These are phyloP conservation scores for Cottus gobio DNA, from an alignment of 2,113 vertebrate genomes.

Conservation along the genomic window DNA sequence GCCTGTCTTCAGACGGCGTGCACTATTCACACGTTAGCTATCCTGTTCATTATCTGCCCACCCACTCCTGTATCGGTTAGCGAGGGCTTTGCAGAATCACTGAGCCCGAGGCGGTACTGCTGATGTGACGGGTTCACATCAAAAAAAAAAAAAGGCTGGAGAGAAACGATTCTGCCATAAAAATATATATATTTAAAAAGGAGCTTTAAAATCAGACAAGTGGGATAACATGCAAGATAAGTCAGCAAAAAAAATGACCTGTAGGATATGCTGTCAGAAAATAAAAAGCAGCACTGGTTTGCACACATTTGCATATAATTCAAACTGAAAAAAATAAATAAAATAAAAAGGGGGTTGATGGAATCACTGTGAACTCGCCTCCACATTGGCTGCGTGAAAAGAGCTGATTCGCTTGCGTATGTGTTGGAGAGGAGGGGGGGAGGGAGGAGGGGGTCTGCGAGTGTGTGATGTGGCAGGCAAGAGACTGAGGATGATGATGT, in stretches of 20 bases:
- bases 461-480: slow-evolving; percentile 37
- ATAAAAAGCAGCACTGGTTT: not conserved
- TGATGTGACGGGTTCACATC: slow-evolving; percentile 35
- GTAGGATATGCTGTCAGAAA: not conserved
- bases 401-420: slow-evolving; percentile 18
- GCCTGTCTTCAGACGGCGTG: not conserved
- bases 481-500: slow-evolving; percentile 27
- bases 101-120: slow-evolving; percentile 14
- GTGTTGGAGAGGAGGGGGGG: not conserved
- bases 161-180: not conserved
- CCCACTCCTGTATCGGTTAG: slow-evolving; percentile 29
- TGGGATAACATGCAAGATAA: not conserved
- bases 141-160: slow-evolving; percentile 3
- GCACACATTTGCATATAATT: slow-evolving; percentile 27
- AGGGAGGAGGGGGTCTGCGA: not conserved
- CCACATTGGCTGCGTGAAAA: slow-evolving; percentile 27
- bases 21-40: slow-evolving; percentile 6
- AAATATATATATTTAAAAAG: too few relatives aligned
- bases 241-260: not conserved
- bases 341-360: not conserved
- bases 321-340: not conserved
- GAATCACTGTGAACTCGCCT: slow-evolving; percentile 16
- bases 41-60: slow-evolving; percentile 51
- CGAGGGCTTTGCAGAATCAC: slow-evolving; percentile 32
- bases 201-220: not conserved